A percentile compares a stretch with the other conserved stretches of the same genome.
Evolutionary conservation across 1,140 invertebrate genomes (phyloP).

Genomic region (Onthophagus taurus): DNA sequence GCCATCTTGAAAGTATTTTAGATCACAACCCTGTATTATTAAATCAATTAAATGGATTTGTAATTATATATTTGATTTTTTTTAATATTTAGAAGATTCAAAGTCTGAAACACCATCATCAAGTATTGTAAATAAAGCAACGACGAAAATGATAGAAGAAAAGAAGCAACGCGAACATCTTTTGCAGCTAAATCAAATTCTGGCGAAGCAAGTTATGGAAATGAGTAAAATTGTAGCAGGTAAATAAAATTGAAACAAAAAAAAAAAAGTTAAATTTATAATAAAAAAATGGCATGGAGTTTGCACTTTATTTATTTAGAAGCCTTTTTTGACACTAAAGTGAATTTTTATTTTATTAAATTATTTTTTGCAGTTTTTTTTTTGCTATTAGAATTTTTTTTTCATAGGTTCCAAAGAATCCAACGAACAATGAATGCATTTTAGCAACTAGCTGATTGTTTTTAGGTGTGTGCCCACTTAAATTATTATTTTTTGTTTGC

Average conservation of each 20-base stretch:
- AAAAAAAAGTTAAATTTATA: too few species aligned
- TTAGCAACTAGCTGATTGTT: slow-evolving; percentile 19
- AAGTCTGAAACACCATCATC: slow-evolving; percentile 21
- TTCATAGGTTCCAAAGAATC: slow-evolving; percentile 26
- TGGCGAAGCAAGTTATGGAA: slow-evolving; percentile 89
- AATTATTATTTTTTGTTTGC: slow-evolving; percentile 19
- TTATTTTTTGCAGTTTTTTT: slow-evolving; percentile 14
- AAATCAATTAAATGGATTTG: not conserved
- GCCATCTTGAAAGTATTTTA: too few species aligned
- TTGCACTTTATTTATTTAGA: slow-evolving; percentile 6
- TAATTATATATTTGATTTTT: slow-evolving; percentile 1
- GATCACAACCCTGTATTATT: too few species aligned
- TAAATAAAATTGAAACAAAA: slow-evolving; percentile 49
- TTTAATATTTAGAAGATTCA: slow-evolving; percentile 21
- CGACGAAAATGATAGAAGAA: slow-evolving; percentile 49
- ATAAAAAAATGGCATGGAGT: not conserved
- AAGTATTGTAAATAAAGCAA: slow-evolving; percentile 25
- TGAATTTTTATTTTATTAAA: slow-evolving; percentile 2
- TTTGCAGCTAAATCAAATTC: slow-evolving; percentile 78
- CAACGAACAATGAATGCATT: slow-evolving; percentile 23
- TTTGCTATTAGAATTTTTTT: slow-evolving; percentile 21
- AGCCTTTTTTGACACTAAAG: not conserved
- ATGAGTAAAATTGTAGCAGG: slow-evolving; percentile 89
- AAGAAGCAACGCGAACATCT: slow-evolving; percentile 80
- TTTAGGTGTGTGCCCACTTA: slow-evolving; percentile 16